phyloP scores from a whole-genome alignment of 2,888 invertebrate species.

The Thysanoteuthis rhombus region DNA sequence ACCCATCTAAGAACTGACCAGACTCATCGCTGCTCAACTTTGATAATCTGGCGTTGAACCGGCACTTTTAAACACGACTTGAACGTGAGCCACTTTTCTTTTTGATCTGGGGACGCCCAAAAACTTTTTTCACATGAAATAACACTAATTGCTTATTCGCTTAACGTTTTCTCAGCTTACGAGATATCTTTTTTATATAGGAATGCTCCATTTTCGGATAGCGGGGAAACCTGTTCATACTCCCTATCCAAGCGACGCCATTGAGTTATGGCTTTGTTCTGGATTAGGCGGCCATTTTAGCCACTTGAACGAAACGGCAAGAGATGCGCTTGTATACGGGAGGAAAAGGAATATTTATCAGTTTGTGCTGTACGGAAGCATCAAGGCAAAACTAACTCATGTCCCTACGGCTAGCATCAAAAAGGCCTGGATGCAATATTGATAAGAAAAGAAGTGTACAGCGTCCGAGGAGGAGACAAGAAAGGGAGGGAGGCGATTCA shows the following conservation, averaged over 20 bases:
- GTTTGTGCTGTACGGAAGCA: neutral
- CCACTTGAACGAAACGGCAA: neutral
- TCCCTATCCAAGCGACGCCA: neutral
- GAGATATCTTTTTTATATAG: too few species aligned
- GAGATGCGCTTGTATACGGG: neutral
- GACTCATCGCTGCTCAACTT: too few species aligned
- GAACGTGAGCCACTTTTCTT: too few species aligned
- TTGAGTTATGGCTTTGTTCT: neutral
- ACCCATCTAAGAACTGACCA: too few species aligned
- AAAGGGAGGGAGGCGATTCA: neutral
- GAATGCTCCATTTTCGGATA: too few species aligned
- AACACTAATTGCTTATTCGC: too few species aligned
- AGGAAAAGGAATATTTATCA: neutral
- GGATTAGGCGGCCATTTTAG: neutral
- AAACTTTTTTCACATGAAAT: too few species aligned
- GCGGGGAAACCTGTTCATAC: too few species aligned
- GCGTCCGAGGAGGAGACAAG: neutral
- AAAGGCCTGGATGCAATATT: neutral
- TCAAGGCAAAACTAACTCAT: neutral
- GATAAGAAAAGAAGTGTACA: constrained; percentile 1
- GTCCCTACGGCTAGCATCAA: neutral
- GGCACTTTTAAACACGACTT: too few species aligned
- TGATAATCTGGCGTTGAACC: too few species aligned
- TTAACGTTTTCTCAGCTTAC: too few species aligned
- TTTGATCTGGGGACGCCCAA: too few species aligned